phyloP scores from a whole-genome alignment of 2,113 vertebrate genomes.

The Neolamprologus fasciatus region DNA sequence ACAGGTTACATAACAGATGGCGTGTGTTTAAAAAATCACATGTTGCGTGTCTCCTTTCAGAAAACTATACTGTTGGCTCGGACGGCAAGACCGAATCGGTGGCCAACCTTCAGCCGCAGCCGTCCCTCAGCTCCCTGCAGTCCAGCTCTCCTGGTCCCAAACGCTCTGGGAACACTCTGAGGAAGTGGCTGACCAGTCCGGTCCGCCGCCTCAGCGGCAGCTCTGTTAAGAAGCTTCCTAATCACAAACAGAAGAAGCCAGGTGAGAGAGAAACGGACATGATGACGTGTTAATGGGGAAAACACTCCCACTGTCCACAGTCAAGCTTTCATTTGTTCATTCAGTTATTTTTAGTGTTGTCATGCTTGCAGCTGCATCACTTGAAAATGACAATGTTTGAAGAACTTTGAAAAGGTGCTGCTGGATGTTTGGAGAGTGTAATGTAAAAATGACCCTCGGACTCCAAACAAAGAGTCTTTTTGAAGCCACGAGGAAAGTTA shows the following conservation, averaged over 20 bases:
- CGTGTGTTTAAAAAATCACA: neutral
- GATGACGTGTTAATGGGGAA: too few species aligned
- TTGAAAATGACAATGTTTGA: neutral
- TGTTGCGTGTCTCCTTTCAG: slow-evolving; percentile 54
- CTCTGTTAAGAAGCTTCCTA: slow-evolving; percentile 84
- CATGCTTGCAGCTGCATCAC: neutral
- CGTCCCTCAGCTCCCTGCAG: slow-evolving; percentile 88
- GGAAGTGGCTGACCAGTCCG: slow-evolving; percentile 94
- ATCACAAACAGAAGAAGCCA: slow-evolving; percentile 75
- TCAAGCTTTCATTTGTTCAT: neutral
- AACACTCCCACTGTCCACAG: neutral
- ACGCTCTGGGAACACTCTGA: slow-evolving; percentile 92
- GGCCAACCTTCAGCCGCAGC: slow-evolving; percentile 87
- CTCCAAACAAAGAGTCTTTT: neutral
- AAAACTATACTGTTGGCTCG: slow-evolving; percentile 77
- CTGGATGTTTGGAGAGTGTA: neutral
- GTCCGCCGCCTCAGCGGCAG: slow-evolving; percentile 90
- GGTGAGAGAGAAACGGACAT: slow-evolving; percentile 1
- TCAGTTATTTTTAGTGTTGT: neutral
- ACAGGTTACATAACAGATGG: neutral
- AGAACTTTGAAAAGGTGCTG: neutral
- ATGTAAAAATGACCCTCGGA: neutral
- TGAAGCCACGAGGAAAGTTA: neutral
- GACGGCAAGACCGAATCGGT: slow-evolving; percentile 92
- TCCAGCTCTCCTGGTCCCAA: slow-evolving; percentile 88